These are phyloP conservation scores for Epizoanthus ramosus DNA, from an alignment of 92 coral and sea anemone genomes.

Conservation along the genomic window DNA sequence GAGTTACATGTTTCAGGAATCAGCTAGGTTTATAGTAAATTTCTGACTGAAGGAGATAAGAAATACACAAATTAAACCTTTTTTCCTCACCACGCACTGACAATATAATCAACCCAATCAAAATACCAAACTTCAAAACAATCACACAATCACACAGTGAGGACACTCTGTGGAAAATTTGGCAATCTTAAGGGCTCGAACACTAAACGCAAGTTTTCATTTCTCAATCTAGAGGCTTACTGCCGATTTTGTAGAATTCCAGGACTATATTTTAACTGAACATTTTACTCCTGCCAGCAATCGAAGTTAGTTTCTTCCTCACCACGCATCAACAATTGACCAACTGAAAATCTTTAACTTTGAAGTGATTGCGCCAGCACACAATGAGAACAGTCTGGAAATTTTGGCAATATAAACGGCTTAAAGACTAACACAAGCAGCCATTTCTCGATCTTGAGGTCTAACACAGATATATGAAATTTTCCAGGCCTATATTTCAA, in stretches of 20 bases:
- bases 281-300: conserved; percentile 19
- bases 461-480: not conserved
- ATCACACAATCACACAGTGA: not conserved
- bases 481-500: not conserved
- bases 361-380: no score
- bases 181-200: not conserved
- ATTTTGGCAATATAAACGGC: not conserved
- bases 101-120: no score
- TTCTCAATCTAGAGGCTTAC: not conserved
- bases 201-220: not conserved
- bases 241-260: not conserved
- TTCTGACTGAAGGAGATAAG: no score
- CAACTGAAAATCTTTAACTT: no score
- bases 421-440: not conserved
- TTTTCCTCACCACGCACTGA: no score
- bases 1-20: no score
- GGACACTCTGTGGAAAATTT: not conserved
- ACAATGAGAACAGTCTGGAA: not conserved
- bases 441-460: conserved; percentile 4
- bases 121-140: conserved; percentile 27
- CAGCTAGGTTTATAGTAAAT: no score
- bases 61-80: no score
- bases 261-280: not conserved
- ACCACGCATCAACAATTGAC: no score
- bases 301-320: conserved; percentile 13